phyloP scores from a whole-genome alignment of 1,140 invertebrate species.

The Leptestheria dahalacensis region DNA sequence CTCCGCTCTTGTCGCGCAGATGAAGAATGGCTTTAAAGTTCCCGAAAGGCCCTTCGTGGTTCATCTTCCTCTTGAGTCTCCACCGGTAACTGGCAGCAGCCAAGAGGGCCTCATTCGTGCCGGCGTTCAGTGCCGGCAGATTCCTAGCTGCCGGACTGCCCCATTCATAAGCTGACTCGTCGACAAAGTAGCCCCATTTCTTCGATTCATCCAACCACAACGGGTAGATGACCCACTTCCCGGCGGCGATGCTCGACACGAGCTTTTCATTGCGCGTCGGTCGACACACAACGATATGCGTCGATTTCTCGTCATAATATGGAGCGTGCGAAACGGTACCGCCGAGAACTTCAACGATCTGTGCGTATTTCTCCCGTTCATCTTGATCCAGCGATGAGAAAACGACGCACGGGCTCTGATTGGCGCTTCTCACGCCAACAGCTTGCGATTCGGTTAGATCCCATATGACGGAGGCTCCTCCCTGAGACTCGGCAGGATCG shows the following conservation, averaged over 20 bases:
- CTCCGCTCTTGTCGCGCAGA: slow-evolving; percentile 39
- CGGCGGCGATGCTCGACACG: slow-evolving; percentile 61
- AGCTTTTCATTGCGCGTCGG: slow-evolving; percentile 70
- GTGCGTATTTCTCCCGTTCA: slow-evolving; percentile 31
- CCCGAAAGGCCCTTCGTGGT: slow-evolving; percentile 39
- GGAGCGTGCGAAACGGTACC: slow-evolving; percentile 42
- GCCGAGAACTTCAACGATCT: slow-evolving; percentile 43
- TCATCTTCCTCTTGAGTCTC: slow-evolving; percentile 33
- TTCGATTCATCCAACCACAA: slow-evolving; percentile 54
- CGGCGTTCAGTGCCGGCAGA: slow-evolving; percentile 29
- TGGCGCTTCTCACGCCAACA: background rate
- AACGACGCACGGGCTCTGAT: background rate
- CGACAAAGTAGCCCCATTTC: slow-evolving; percentile 41
- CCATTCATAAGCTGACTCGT: slow-evolving; percentile 63
- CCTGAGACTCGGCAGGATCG: background rate
- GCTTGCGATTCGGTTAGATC: slow-evolving; percentile 2
- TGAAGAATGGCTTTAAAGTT: slow-evolving; percentile 53
- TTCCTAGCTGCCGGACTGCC: slow-evolving; percentile 41
- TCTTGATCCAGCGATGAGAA: slow-evolving; percentile 13
- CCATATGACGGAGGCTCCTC: background rate
- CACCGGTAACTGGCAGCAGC: slow-evolving; percentile 38
- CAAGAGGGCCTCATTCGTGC: slow-evolving; percentile 33
- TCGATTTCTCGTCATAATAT: slow-evolving; percentile 47
- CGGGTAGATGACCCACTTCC: slow-evolving; percentile 70
- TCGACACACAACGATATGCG: slow-evolving; percentile 58